Conservation (phyloP, 2,888 invertebrate species). For the Andrena trimmerana region DNA sequence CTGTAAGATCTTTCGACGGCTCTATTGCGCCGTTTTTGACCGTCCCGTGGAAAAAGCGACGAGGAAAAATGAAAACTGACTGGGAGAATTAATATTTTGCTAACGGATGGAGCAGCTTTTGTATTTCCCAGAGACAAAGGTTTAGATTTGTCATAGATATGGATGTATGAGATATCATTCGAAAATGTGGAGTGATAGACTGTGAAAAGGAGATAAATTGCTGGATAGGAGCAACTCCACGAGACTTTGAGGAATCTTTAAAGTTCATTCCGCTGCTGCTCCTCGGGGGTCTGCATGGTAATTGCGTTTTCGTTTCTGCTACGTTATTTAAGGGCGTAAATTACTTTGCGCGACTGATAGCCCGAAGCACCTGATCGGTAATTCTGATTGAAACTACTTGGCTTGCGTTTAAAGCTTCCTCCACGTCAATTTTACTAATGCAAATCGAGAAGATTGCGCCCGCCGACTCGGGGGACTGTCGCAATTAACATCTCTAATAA, state of each 20-base stretch:
- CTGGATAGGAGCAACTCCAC: constrained; percentile 24
- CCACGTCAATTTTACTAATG: constrained; percentile 13
- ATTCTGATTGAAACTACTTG: constrained; percentile 68
- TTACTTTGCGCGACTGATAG: constrained; percentile 67
- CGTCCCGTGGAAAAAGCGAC: background rate
- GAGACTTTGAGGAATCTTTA: constrained; percentile 40
- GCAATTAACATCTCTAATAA: background rate
- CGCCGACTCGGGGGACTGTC: background rate
- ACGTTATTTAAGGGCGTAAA: constrained; percentile 69
- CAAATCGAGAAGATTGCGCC: background rate
- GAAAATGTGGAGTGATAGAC: background rate
- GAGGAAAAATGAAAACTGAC: background rate
- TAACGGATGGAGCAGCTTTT: background rate
- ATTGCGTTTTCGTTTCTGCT: constrained; percentile 68
- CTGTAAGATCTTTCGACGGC: constrained; percentile 22
- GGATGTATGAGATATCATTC: background rate
- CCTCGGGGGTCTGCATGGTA: constrained; percentile 60
- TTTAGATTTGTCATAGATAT: background rate
- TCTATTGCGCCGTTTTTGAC: background rate
- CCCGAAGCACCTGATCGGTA: constrained; percentile 67
- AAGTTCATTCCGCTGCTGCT: constrained; percentile 27
- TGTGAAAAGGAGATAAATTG: background rate
- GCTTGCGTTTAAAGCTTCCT: constrained; percentile 32
- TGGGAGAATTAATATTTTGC: background rate
- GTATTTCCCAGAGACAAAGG: background rate